phyloP scores from a whole-genome alignment of 1,140 invertebrate genomes.

The Pseudomyrmex concolor region DNA sequence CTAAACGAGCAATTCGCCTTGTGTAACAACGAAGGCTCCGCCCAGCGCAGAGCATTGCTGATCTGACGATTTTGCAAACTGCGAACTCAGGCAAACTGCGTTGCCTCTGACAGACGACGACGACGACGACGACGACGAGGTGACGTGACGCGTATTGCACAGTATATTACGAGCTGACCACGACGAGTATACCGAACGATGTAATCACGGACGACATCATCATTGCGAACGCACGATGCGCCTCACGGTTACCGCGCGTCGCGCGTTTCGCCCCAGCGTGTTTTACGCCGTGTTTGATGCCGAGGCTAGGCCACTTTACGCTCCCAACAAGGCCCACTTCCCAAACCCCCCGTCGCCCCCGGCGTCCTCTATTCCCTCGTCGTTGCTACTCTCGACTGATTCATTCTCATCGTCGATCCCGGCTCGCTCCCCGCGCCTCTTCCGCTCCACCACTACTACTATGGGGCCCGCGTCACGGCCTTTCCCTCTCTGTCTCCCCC shows the following conservation, averaged over 20 bases:
- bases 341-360: neutral
- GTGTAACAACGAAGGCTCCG: conserved; percentile 66
- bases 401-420: conserved; percentile 36
- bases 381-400: conserved; percentile 36
- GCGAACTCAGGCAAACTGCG: conserved; percentile 17
- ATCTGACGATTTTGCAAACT: conserved; percentile 45
- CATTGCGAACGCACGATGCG: conserved; percentile 1
- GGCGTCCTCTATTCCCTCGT: conserved; percentile 17
- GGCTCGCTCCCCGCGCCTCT: conserved; percentile 25
- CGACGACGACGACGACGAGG: neutral
- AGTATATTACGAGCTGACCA: neutral
- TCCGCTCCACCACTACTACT: conserved; percentile 35
- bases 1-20: neutral
- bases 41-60: conserved; percentile 58
- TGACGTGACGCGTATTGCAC: conserved; percentile 30
- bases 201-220: conserved; percentile 14
- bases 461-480: conserved; percentile 22
- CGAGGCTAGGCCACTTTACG: conserved; percentile 47
- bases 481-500: conserved; percentile 43
- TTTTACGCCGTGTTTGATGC: conserved; percentile 13
- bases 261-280: conserved; percentile 2
- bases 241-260: conserved; percentile 22
- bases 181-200: conserved; percentile 22
- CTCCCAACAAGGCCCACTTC: conserved; percentile 16
- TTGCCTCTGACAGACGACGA: conserved; percentile 20